Base-by-base conservation (phyloP, 1,140 invertebrate genomes). In the Harpegnathos saltator region DNA sequence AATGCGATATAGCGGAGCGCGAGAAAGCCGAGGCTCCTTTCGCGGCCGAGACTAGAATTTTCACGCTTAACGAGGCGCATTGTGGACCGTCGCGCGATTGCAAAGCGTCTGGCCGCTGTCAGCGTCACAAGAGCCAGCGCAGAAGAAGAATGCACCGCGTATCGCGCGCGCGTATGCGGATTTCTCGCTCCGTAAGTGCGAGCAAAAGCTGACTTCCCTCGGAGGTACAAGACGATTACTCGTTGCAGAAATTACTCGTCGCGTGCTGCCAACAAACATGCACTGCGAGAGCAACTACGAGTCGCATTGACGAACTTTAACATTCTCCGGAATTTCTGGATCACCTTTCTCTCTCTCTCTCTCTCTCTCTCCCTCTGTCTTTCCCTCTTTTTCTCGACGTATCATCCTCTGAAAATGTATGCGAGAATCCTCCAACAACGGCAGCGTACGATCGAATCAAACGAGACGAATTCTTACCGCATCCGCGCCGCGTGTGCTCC, bases 21-120 rank as follows among this genome's bases (percentile, higher is more conserved):
- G 19, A 61, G 19, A 73, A 38, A 56, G 1, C 9, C 17, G 22
- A 29, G 17, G 14, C 29, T 44, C 3, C 33, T 48, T 66, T 66
- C 9, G 22, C 54, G 33, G 29, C n/a, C n/a, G 7, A 38, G n/a
- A 74, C 7, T 17, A n/a, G 29, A 75, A 75, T 75, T 75, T 75
- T 52, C 59, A 75, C 65, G 44, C 26, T 65, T 75, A 75, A 75
- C 26, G 59, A 75, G 59, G 26, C 14, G 26, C n/a, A 75, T 75
- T 75, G 73, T 75, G 44, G 9, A 75, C 19, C 26, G 9, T 33
- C 44, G n/a, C 3, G 38, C 73, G 44, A 75, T 75, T 65, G 15
- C 9, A 75, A 75, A 65, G n/a, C 17, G 48, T 52, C 11, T 1
- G n/a, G 24, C 52, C 0, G 65, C 65, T 22, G 61, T 75, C 65